Evolutionary conservation across 2,797 vertebrate species (phyloP).

Genomic region (Poecile montanus): DNA sequence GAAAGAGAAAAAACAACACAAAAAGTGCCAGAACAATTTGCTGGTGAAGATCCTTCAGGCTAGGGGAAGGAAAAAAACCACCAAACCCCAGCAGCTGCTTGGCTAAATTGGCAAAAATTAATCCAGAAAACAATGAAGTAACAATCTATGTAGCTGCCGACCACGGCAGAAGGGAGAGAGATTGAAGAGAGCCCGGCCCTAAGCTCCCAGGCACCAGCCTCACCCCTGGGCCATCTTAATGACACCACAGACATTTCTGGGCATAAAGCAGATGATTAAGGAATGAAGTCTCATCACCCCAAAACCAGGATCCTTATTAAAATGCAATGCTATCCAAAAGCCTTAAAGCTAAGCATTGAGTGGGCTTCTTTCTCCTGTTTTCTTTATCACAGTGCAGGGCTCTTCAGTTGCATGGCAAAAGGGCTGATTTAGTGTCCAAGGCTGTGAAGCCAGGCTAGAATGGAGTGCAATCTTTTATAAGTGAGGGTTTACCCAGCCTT

Average conservation of each 20-base stretch:
- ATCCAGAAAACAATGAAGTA: neutral
- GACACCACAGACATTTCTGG: neutral
- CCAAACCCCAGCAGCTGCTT: neutral
- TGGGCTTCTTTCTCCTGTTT: neutral
- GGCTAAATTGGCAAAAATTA: neutral
- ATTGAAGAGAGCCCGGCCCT: neutral
- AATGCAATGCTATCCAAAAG: neutral
- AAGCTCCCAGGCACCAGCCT: neutral
- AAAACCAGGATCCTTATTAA: neutral
- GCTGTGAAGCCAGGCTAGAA: neutral
- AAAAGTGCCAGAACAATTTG: neutral
- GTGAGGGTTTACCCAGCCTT: neutral
- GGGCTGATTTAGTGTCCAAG: neutral
- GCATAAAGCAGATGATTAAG: neutral
- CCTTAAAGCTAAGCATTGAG: neutral
- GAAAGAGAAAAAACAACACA: neutral
- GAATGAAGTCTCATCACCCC: neutral
- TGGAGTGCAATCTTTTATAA: neutral
- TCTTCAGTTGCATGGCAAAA: neutral
- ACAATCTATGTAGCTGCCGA: accelerated
- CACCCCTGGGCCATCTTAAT: neutral
- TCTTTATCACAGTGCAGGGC: neutral
- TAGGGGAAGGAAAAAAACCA: neutral
- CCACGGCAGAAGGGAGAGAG: accelerated
- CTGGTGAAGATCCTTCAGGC: neutral